Conservation (phyloP, 2,888 invertebrate species). For the Melanotus villosus region DNA sequence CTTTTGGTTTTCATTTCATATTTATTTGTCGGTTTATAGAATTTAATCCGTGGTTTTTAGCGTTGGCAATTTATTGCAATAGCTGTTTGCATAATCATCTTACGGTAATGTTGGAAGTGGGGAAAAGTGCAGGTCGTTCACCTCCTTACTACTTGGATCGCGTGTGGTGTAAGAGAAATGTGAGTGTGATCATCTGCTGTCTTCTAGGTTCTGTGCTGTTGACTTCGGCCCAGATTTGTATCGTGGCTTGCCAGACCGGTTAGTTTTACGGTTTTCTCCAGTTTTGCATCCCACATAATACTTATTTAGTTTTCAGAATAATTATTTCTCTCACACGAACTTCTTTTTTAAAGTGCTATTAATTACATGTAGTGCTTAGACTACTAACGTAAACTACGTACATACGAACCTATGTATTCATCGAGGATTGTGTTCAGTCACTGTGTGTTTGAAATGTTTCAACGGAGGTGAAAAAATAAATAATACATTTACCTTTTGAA, state of each 20-base stretch:
- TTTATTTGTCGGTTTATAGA: too few relatives aligned
- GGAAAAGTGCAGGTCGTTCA: conserved; percentile 52
- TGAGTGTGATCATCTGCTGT: conserved; percentile 52
- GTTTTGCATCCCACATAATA: conserved; percentile 36
- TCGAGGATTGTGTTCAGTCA: too few relatives aligned
- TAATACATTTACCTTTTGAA: too few relatives aligned
- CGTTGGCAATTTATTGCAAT: conserved; percentile 44
- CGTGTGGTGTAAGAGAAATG: conserved; percentile 55
- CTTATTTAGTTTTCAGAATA: conserved; percentile 37
- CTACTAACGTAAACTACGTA: too few relatives aligned
- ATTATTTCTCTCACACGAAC: conserved; percentile 28
- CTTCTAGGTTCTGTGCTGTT: conserved; percentile 54
- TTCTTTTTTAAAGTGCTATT: too few relatives aligned
- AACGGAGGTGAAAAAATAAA: too few relatives aligned
- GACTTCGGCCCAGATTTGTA: conserved; percentile 58
- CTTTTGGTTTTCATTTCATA: too few relatives aligned
- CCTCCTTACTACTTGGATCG: conserved; percentile 52
- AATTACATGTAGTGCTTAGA: too few relatives aligned
- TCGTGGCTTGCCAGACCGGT: conserved; percentile 46
- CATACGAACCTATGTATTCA: too few relatives aligned
- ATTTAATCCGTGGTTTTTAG: conserved; percentile 21
- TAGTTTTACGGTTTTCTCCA: conserved; percentile 47
- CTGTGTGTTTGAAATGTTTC: too few relatives aligned
- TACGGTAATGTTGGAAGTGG: conserved; percentile 48
- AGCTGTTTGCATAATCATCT: conserved; percentile 52